A percentile compares a stretch with the other conserved stretches of the same genome.
phyloP scores from a whole-genome alignment of 2,113 vertebrate species.

The Pseudonaja textilis region DNA sequence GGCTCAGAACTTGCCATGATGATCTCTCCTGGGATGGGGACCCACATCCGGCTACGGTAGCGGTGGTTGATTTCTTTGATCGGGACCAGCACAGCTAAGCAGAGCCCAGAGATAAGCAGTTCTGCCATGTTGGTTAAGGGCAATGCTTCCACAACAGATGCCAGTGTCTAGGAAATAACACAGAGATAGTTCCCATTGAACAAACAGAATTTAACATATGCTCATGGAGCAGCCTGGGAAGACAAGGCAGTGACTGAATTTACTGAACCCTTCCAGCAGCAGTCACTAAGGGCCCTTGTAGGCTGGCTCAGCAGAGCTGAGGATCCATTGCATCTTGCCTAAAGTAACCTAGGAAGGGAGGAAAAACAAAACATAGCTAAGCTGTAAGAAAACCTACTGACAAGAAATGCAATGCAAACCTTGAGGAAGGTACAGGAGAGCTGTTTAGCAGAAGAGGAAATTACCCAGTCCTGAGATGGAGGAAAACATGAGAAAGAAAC shows the following conservation, averaged over 20 bases:
- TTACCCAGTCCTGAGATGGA: neutral
- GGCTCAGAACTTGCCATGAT: slow-evolving; percentile 69
- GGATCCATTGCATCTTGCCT: neutral
- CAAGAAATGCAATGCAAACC: neutral
- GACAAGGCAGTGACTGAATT: neutral
- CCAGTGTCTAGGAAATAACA: slow-evolving; percentile 76
- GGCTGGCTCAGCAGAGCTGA: neutral
- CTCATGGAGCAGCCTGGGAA: neutral
- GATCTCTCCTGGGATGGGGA: slow-evolving; percentile 88
- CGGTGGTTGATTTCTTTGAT: slow-evolving; percentile 87
- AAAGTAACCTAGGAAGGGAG: neutral
- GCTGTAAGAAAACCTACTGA: neutral
- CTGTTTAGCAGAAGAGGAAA: neutral
- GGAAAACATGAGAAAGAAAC: neutral
- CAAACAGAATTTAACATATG: neutral
- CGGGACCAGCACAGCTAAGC: slow-evolving; percentile 81
- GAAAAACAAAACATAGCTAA: neutral
- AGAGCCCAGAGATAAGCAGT: slow-evolving; percentile 82
- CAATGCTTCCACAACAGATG: slow-evolving; percentile 79
- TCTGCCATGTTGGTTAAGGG: slow-evolving; percentile 80
- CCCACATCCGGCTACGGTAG: slow-evolving; percentile 77
- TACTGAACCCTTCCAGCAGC: neutral
- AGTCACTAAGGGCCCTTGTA: neutral
- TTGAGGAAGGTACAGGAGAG: neutral
- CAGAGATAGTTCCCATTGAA: neutral